Percentiles rank a stretch among this genome's conserved stretches.
Evolutionary conservation across 1,140 invertebrate species (phyloP).

Genomic region (Cherax quadricarinatus): DNA sequence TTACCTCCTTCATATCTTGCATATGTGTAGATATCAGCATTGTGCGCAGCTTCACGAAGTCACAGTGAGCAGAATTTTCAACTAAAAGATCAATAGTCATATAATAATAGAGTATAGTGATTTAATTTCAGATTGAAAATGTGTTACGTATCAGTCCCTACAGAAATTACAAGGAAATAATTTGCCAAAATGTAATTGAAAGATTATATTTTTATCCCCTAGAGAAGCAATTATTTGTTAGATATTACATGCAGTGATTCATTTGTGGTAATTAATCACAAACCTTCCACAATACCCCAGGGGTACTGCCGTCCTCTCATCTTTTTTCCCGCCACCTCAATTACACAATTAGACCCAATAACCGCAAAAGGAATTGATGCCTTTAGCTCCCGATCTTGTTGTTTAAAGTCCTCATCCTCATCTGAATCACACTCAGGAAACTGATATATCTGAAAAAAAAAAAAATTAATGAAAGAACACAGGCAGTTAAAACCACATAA

Average conservation of each 20-base stretch:
- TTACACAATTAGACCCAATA: constrained; percentile 95
- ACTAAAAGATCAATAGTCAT: constrained; percentile 78
- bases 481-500: too few relatives aligned
- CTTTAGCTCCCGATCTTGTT: constrained; percentile 92
- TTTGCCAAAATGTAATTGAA: not conserved
- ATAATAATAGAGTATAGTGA: constrained; percentile 72
- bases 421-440: constrained; percentile 97
- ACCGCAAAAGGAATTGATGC: constrained; percentile 97
- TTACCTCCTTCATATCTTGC: constrained; percentile 79
- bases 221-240: not conserved
- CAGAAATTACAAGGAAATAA: not conserved
- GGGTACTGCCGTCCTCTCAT: constrained; percentile 96
- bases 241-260: not conserved
- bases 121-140: too few relatives aligned
- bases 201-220: not conserved
- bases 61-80: constrained; percentile 97
- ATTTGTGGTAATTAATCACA: not conserved
- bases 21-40: constrained; percentile 86
- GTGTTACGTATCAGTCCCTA: not conserved
- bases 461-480: too few relatives aligned
- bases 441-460: constrained; percentile 87
- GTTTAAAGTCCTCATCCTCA: constrained; percentile 95
- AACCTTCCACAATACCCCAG: constrained; percentile 95
- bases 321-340: constrained; percentile 93
- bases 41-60: constrained; percentile 96